Base-by-base conservation (phyloP, 2,113 vertebrate species). In the Ictidomys tridecemlineatus region DNA sequence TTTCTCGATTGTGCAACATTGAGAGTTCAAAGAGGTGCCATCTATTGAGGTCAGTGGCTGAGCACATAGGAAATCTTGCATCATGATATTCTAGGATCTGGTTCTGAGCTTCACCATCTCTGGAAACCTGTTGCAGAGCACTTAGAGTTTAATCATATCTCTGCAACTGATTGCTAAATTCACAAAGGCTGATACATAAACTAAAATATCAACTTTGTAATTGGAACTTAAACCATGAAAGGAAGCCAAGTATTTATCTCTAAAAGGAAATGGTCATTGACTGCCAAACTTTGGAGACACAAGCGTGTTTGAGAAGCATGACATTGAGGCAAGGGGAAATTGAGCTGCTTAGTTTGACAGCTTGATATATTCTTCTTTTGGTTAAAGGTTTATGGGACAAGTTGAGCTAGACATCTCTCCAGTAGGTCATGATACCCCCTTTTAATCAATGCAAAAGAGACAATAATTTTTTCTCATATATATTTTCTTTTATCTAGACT, bases 181-280 rank as follows among this genome's bases (percentile, higher is more conserved):
- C 53, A 93, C n/a, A 86, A 89, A 93, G 28, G 65, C 17, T 65
- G 45, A 74, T 83, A 37, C 85, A 63, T 76, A 85, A 88, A 89
- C 30, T 80, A 80, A 96, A 87, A 85, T 39, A 8, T 39, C 61
- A 93, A 45, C 20, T 73, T 56, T 30, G 67, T 92, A 72, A 93
- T 78, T 92, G 78, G 26, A 91, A 92, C 13, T 69, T 51, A 80
- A 89, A 61, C 34, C 77, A 9, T 67, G 34, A 61, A 87, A 92
- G 42, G 7, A 26, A 78, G 69, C 30, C 85, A 92, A 32, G 69
- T 76, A 72, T 1, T 67, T 22, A 4, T 63, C 20, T 16, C 11
- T 85, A 42, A 91, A 61, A 92, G 34, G 53, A 93, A 95, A 77
- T 78, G 51, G 53, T 39, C 72, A 34, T n/a, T 88, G 22, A 39